These are phyloP conservation scores for Epizoanthus illoricatus DNA, from an alignment of 92 coral and sea anemone species.

Conservation along the genomic window DNA sequence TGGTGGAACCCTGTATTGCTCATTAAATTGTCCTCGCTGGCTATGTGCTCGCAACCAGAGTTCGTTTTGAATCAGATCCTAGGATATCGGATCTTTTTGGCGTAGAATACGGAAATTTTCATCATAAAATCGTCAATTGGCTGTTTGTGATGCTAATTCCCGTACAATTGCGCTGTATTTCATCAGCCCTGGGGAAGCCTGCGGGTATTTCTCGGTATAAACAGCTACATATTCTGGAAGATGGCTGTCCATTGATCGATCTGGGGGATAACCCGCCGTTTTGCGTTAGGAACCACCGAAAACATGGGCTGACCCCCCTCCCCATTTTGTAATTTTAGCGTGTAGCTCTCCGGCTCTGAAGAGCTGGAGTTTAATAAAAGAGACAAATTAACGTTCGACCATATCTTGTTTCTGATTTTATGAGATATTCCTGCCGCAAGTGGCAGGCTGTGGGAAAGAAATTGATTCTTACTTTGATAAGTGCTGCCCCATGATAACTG, in stretches of 20 bases:
- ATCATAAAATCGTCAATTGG: constrained; percentile 53
- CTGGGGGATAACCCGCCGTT: not conserved
- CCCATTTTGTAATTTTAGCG: constrained; percentile 18
- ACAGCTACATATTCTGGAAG: constrained; percentile 23
- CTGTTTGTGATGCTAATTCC: constrained; percentile 38
- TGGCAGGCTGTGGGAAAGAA: not conserved
- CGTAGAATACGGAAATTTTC: constrained; percentile 42
- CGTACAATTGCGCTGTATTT: constrained; percentile 42
- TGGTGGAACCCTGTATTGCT: not conserved
- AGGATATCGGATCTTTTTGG: constrained; percentile 24
- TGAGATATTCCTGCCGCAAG: not conserved
- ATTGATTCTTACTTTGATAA: too few relatives aligned
- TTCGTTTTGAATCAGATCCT: constrained; percentile 42
- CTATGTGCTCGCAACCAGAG: constrained; percentile 42
- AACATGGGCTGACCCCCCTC: constrained; percentile 7
- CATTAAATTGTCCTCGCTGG: constrained; percentile 6
- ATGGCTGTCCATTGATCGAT: constrained; percentile 32
- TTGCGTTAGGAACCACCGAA: not conserved
- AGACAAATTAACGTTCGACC: not conserved
- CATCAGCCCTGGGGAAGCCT: constrained; percentile 18
- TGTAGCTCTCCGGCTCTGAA: not conserved
- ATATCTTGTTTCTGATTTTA: not conserved
- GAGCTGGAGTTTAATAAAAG: not conserved
- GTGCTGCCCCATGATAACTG: too few relatives aligned
- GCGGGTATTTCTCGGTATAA: constrained; percentile 13